Evolutionary conservation across 2,888 invertebrate genomes (phyloP).

Genomic region (Diaphora mendica): DNA sequence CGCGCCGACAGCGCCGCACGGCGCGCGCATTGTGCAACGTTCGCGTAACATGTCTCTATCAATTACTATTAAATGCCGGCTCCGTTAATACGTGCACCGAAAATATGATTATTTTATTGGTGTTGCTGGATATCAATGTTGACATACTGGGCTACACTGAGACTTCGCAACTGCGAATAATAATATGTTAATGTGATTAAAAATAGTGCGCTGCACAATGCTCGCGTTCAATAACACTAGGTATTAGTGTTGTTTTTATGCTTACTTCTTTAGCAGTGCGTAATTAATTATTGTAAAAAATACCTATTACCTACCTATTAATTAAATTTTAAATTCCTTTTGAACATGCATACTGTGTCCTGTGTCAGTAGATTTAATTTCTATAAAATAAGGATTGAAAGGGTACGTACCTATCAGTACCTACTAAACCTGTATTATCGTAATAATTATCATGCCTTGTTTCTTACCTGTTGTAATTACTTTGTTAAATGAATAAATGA

Average conservation of each 20-base stretch:
- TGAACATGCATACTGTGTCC: too few relatives aligned
- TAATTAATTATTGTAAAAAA: too few relatives aligned
- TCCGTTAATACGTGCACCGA: slow-evolving; percentile 40
- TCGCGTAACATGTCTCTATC: slow-evolving; percentile 49
- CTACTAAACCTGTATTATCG: too few relatives aligned
- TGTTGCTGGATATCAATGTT: slow-evolving; percentile 8
- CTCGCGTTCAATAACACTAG: neutral
- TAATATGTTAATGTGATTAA: slow-evolving; percentile 13
- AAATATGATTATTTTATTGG: slow-evolving; percentile 36
- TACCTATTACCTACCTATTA: too few relatives aligned
- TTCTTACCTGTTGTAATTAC: too few relatives aligned
- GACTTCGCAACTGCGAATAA: neutral
- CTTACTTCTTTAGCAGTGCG: neutral
- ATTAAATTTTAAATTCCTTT: too few relatives aligned
- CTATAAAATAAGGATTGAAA: too few relatives aligned
- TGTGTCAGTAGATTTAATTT: too few relatives aligned
- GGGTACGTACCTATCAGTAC: too few relatives aligned
- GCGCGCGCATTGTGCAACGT: slow-evolving; percentile 33
- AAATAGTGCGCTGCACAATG: slow-evolving; percentile 14
- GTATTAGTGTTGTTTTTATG: slow-evolving; percentile 1
- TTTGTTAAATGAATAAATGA: too few relatives aligned
- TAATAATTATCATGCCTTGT: too few relatives aligned
- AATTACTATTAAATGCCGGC: slow-evolving; percentile 50
- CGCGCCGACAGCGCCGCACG: slow-evolving; percentile 19
- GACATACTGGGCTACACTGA: neutral